Evolutionary conservation across 2,888 invertebrate species (phyloP).

Genomic region (Mythimna loreyi): DNA sequence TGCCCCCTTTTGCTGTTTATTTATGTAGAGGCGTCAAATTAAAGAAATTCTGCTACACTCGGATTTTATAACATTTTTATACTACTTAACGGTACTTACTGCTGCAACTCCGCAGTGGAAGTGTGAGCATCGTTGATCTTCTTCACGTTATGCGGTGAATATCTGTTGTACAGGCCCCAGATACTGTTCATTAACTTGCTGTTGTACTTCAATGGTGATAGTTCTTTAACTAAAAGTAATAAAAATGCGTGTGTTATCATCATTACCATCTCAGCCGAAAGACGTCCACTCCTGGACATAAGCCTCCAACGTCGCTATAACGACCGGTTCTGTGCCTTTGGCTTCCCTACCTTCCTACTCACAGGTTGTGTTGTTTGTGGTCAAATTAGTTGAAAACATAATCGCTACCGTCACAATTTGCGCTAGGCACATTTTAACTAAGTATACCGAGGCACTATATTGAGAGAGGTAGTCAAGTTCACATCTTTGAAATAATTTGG

Average conservation of each 20-base stretch:
- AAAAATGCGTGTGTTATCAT: not conserved
- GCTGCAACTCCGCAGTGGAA: conserved; percentile 87
- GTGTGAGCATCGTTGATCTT: conserved; percentile 92
- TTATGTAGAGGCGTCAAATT: not conserved
- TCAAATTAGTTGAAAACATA: not conserved
- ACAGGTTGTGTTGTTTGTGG: not conserved
- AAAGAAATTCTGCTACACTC: not conserved
- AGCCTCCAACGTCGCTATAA: too few relatives aligned
- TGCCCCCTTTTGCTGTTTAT: not conserved
- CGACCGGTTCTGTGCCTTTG: too few relatives aligned
- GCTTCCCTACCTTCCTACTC: too few relatives aligned
- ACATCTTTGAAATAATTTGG: not conserved
- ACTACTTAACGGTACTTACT: conserved; percentile 74
- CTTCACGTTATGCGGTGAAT: conserved; percentile 97
- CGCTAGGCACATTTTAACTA: not conserved
- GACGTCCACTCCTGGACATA: too few relatives aligned
- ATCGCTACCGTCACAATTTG: not conserved
- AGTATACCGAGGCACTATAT: not conserved
- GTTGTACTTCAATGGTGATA: conserved; percentile 94
- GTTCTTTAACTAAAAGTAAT: conserved; percentile 90
- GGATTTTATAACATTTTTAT: not conserved
- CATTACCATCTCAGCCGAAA: not conserved
- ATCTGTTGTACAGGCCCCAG: conserved; percentile 97
- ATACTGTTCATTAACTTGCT: conserved; percentile 97
- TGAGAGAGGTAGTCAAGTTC: not conserved